These are phyloP conservation scores for Acrocephalus kingi DNA, from an alignment of 2,113 vertebrate genomes.

Conservation along the genomic window DNA sequence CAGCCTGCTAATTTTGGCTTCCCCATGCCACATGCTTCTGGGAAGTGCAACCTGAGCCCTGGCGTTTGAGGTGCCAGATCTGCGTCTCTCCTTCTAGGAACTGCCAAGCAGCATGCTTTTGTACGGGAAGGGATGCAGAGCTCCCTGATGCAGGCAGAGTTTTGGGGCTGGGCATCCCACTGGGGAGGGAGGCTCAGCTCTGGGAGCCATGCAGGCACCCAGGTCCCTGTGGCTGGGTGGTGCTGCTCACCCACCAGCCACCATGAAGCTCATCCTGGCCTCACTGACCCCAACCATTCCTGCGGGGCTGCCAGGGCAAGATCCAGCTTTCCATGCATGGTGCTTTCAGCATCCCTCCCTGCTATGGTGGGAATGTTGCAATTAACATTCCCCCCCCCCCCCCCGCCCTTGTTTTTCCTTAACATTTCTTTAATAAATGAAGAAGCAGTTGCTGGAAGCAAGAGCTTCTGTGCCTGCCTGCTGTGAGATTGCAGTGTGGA, in stretches of 20 bases:
- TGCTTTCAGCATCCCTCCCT: not conserved
- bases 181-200: not conserved
- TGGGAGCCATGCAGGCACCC: not conserved
- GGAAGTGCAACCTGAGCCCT: conserved; percentile 31
- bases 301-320: fast-evolving
- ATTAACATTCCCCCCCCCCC: not conserved
- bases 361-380: not conserved
- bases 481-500: not conserved
- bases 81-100: conserved; percentile 28
- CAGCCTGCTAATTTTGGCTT: conserved; percentile 66
- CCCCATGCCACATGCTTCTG: not conserved
- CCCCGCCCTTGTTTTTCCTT: not conserved
- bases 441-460: not conserved
- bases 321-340: not conserved
- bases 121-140: not conserved
- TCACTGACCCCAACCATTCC: not conserved
- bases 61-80: not conserved
- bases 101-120: not conserved
- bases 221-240: not conserved
- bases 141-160: not conserved
- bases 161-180: not conserved
- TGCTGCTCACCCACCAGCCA: not conserved
- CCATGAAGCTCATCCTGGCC: not conserved
- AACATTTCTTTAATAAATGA: not conserved
- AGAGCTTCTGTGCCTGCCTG: not conserved